Evolutionary conservation across 2,888 invertebrate genomes (phyloP).

Genomic region (Idaea dimidiata): DNA sequence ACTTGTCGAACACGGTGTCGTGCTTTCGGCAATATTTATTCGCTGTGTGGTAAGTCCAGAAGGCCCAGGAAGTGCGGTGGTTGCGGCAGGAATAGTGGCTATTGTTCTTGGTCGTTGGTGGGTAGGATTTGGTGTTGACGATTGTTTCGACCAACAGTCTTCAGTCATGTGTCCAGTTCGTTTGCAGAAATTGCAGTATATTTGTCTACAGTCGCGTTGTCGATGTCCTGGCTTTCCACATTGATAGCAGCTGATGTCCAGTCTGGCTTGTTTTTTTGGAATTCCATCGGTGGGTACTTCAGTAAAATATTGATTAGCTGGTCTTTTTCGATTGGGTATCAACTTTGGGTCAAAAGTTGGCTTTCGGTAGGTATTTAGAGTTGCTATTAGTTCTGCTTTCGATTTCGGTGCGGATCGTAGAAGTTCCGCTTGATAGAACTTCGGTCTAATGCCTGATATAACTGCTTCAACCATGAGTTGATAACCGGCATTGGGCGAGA

Average conservation of each 20-base stretch:
- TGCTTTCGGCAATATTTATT: too few species aligned
- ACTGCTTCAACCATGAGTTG: neutral
- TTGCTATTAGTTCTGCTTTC: neutral
- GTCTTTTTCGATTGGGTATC: neutral
- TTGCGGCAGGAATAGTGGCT: neutral
- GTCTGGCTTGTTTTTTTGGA: neutral
- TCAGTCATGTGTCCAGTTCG: neutral
- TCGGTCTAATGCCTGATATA: neutral
- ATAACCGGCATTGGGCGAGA: too few species aligned
- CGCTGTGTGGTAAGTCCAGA: neutral
- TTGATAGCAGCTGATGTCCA: constrained; percentile 1
- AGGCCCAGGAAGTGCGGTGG: too few species aligned
- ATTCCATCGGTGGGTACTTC: too few species aligned
- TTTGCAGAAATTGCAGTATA: neutral
- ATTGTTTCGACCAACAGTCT: neutral
- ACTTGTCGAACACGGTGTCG: neutral
- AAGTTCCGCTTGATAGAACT: neutral
- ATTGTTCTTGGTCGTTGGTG: neutral
- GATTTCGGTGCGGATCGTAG: neutral
- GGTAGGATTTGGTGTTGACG: neutral
- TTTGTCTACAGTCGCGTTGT: neutral
- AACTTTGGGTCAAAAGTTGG: neutral
- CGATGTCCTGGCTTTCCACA: constrained; percentile 1
- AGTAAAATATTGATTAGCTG: too few species aligned
- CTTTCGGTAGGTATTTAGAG: neutral